Evolutionary conservation across 2,113 vertebrate genomes (phyloP).

Genomic region (Brachyhypopomus occidentalis): DNA sequence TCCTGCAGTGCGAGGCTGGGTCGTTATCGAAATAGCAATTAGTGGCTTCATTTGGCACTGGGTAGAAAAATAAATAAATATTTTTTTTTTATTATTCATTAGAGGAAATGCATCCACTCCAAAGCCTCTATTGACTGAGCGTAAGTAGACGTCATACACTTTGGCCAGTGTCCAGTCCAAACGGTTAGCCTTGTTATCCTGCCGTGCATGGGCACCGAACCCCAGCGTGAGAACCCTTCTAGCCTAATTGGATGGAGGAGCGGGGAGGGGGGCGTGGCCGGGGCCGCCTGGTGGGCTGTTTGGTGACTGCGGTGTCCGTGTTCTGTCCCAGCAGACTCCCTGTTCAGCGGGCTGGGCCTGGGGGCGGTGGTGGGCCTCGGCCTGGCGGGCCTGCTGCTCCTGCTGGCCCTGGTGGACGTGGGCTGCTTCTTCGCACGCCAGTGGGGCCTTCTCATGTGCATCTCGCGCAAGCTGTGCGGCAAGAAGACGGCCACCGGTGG

Average conservation of each 20-base stretch:
- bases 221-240: background rate
- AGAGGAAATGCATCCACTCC: background rate
- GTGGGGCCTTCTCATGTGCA: slow-evolving; percentile 94
- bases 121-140: background rate
- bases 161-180: background rate
- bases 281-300: no score
- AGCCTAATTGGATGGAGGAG: no score
- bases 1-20: background rate
- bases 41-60: background rate
- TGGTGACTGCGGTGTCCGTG: slow-evolving; percentile 15
- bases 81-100: background rate
- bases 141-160: background rate
- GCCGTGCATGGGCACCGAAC: background rate
- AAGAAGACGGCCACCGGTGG: slow-evolving; percentile 91
- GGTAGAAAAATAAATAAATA: background rate
- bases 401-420: slow-evolving; percentile 89
- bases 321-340: slow-evolving; percentile 84
- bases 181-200: background rate
- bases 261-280: no score
- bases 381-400: slow-evolving; percentile 86
- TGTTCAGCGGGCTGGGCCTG: slow-evolving; percentile 92
- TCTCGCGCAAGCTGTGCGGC: slow-evolving; percentile 90
- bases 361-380: slow-evolving; percentile 91
- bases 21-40: slow-evolving; percentile 2
- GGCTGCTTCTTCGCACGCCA: slow-evolving; percentile 96